These are phyloP conservation scores for Euplagia quadripunctaria DNA, from an alignment of 2,888 invertebrate species.

Conservation along the genomic window DNA sequence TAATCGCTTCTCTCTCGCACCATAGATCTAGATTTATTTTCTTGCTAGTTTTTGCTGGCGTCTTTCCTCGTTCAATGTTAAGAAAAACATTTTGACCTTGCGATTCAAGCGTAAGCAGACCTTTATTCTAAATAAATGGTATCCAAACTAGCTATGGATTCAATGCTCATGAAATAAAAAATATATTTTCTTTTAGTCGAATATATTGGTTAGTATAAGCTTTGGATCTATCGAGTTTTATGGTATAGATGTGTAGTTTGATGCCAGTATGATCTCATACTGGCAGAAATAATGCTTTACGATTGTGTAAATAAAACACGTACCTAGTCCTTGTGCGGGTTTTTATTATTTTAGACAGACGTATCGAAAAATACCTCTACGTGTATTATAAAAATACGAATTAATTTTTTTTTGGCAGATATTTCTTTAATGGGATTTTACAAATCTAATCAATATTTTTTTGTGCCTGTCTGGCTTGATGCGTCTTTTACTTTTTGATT, in stretches of 20 bases:
- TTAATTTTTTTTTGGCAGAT: neutral
- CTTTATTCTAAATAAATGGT: conserved; percentile 48
- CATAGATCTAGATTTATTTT: conserved; percentile 61
- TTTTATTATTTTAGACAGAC: conserved; percentile 20
- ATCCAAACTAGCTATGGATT: conserved; percentile 26
- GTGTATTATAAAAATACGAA: neutral
- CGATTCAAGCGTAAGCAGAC: conserved; percentile 30
- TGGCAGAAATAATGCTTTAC: conserved; percentile 22
- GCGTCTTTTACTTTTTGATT: too few relatives aligned
- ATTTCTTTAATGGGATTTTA: too few relatives aligned
- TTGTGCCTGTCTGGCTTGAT: too few relatives aligned
- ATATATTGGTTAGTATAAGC: conserved; percentile 7
- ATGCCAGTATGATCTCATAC: conserved; percentile 21
- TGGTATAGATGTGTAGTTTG: conserved; percentile 20
- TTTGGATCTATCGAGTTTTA: conserved; percentile 20
- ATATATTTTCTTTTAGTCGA: conserved; percentile 30
- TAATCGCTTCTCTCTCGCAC: conserved; percentile 46
- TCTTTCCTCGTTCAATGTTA: conserved; percentile 70
- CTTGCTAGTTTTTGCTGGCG: conserved; percentile 70
- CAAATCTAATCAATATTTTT: too few relatives aligned
- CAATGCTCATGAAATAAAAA: conserved; percentile 20
- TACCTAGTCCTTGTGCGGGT: conserved; percentile 26
- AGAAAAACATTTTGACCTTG: conserved; percentile 68
- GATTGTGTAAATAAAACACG: conserved; percentile 40
- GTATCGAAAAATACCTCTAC: neutral